Evolutionary conservation across 1,140 invertebrate genomes (phyloP), one percentile per base, ranked within the genome.

Genomic region (Bombus soroeensis): DNA sequence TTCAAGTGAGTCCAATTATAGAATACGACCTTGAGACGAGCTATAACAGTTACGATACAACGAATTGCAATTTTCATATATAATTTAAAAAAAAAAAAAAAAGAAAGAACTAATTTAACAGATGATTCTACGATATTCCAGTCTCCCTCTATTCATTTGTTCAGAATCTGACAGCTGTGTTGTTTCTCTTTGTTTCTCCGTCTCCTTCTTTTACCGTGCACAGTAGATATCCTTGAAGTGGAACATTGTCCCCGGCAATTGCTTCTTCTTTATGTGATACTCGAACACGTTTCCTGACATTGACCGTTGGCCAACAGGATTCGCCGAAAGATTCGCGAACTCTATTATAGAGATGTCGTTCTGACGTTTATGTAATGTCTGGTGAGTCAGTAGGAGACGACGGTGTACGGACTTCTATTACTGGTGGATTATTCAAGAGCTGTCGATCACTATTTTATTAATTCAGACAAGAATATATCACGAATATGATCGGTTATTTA

Each of bases 141-240:
- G 37, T 34, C n/a, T 41, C 13, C 15, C 2, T 62, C 5, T 32
- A 15, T 39, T 59, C 5, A 6, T 43, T 66, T 41, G n/a, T 6
- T 9, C 39, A n/a, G 37, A 39, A 66, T 32, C 28, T 22, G 25
- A 34, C 53, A 75, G 71, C 41, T 37, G 22, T 70, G n/a, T 76
- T 43, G 15, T 76, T 53, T 25, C 73, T 78, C 66, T 34, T 25
- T 53, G 43, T 57, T 84, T 71, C 53, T 75, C 64, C 53, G 37
- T 70, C 70, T 47, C 32, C 5, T 66, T 76, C 66, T 25, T 57
- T 72, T 53, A 32, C 10, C 15, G 64, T 18, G 32, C 53, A 64
- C 79, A 90, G 83, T 91, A 78, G 93, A 87, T 93, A 92, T 93
- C 93, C 93, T 93, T 93, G 93, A 87, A 70, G 75, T 77, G 92